Base-by-base conservation (phyloP, 1,140 invertebrate species). In the Lepidostoma basale region DNA sequence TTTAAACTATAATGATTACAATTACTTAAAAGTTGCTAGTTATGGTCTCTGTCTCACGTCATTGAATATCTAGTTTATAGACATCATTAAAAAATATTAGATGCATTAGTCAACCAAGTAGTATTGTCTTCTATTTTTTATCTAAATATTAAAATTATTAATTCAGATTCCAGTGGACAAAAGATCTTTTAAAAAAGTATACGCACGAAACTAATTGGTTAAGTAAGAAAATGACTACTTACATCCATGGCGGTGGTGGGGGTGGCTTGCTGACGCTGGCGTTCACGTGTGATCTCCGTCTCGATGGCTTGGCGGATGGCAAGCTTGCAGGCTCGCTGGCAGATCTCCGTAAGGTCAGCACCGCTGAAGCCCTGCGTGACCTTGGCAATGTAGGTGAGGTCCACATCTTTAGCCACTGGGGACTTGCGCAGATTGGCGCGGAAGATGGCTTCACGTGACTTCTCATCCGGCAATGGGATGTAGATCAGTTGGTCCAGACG, bases 401-500 rank as follows among this genome's bases (percentile, higher is more conserved):
- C 97, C 14, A 99, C 95, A 79, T 98, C 96, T 87, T 92, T 92
- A 33, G 96, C 90, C 73, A 99, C 88, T 10, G 98, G 98, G 23
- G 97, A 98, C 84, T 99, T 99, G 69, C 97, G 88, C 67, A 99
- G 84, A 83, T 97, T 98, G 28, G 98, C 95, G 78, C 88, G 95
- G 73, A 99, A 91, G 77, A 99, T 99, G 60, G 92, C 89, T 80
- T 98, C 92, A 58, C 98, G 89, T 1, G 97, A 99, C 78, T 96
- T 97, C 76, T 99, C 97, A 85, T 99, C 98, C 8, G 98, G 98
- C 74, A 99, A 83, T 76, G 98, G 98, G 87, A 99, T 99, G 86
- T 99, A 99, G 78, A 99, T 99, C 42, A 99, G 85, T 83, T 99
- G 98, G 88, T 99, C 98, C 47, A 99, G 86, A 79, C 98, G 92